Percentiles rank a stretch among this genome's conserved stretches.
Evolutionary conservation across 2,797 vertebrate species (phyloP).

Genomic region (Mallotus villosus): DNA sequence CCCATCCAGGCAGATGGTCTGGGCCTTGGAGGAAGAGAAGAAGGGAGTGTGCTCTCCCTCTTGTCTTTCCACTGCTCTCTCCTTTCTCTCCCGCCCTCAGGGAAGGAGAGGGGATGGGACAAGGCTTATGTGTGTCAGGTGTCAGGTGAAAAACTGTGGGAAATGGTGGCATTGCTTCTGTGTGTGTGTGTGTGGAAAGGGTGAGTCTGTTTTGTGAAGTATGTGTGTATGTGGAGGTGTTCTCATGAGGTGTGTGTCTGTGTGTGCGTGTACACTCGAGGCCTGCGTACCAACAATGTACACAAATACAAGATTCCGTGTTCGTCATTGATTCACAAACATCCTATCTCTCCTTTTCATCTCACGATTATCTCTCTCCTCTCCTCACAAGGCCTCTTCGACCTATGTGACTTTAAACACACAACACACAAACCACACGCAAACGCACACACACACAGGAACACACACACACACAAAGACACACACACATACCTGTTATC

Average conservation of each 20-base stretch:
- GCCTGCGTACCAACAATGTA: neutral
- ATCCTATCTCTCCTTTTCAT: neutral
- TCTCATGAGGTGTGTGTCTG: neutral
- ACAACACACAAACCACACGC: constrained; percentile 5
- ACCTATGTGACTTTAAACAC: neutral
- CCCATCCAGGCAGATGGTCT: constrained; percentile 2
- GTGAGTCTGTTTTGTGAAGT: neutral
- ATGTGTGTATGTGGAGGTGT: neutral
- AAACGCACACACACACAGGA: neutral
- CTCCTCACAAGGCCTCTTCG: neutral
- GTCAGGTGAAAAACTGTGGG: neutral
- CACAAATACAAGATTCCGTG: neutral
- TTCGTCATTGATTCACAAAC: neutral
- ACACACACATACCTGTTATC: neutral
- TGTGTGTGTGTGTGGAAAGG: constrained; percentile 2
- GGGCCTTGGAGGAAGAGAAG: neutral
- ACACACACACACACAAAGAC: constrained; percentile 1
- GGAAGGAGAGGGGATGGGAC: neutral
- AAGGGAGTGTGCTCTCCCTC: neutral
- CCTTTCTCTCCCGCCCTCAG: neutral
- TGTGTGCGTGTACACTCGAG: neutral
- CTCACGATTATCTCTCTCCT: constrained; percentile 6
- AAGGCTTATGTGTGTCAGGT: neutral
- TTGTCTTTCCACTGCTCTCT: neutral
- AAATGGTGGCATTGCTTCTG: constrained; percentile 4